Conservation (phyloP, 2,797 vertebrate genomes). For the Gymnothorax reevesii region DNA sequence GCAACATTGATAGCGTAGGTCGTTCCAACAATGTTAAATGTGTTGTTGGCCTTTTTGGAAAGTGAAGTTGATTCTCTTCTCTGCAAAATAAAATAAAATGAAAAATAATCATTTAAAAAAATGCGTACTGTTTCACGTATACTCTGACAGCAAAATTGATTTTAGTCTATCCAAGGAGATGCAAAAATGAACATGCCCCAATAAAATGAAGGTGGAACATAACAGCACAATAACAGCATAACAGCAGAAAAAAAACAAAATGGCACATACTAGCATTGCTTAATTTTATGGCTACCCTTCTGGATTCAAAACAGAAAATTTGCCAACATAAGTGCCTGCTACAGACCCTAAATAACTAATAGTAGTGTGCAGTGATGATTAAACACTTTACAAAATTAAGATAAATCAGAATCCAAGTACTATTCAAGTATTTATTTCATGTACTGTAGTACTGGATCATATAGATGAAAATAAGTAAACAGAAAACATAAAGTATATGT, state of each 20-base stretch:
- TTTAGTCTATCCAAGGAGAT: not conserved
- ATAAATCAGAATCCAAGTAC: too few species aligned
- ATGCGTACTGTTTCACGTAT: conserved; percentile 5
- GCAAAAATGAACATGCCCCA: not conserved
- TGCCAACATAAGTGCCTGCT: too few species aligned
- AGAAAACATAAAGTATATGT: too few species aligned
- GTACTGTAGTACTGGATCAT: too few species aligned
- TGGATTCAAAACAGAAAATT: not conserved
- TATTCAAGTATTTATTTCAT: too few species aligned
- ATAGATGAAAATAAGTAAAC: too few species aligned
- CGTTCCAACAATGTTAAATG: conserved; percentile 97
- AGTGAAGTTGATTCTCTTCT: conserved; percentile 89
- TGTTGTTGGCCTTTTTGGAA: conserved; percentile 94
- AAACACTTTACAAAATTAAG: too few species aligned
- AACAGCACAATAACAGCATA: not conserved
- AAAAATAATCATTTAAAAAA: conserved; percentile 18
- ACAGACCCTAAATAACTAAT: too few species aligned
- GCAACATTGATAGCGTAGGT: conserved; percentile 92
- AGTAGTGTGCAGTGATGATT: too few species aligned
- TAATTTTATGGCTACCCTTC: not conserved
- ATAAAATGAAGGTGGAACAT: not conserved
- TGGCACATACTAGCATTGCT: not conserved
- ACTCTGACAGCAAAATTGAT: not conserved
- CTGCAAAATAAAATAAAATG: conserved; percentile 71
- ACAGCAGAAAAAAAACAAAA: not conserved